These are phyloP conservation scores for Fringilla coelebs DNA, from an alignment of 2,797 vertebrate species.

Conservation along the genomic window DNA sequence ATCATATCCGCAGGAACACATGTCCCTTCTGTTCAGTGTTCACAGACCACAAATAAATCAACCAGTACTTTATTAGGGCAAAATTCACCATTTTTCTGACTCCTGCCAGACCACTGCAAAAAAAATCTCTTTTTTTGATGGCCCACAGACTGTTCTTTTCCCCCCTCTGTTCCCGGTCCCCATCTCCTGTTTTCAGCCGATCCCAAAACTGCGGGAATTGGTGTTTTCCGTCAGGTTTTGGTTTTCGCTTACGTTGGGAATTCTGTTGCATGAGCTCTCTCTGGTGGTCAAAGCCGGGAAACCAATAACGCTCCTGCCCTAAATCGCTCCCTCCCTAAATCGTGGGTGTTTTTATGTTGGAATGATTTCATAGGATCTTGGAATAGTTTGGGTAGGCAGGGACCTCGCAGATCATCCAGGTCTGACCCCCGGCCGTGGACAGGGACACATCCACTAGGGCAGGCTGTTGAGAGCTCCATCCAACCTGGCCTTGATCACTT, in stretches of 20 bases:
- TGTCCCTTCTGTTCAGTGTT: background rate
- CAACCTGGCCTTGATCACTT: background rate
- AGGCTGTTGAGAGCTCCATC: background rate
- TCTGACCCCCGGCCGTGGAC: background rate
- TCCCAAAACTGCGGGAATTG: background rate
- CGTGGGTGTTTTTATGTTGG: background rate
- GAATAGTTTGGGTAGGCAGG: background rate
- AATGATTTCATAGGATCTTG: background rate
- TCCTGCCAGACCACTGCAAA: background rate
- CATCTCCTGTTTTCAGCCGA: background rate
- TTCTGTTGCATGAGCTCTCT: background rate
- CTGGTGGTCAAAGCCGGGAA: background rate
- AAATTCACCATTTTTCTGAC: background rate
- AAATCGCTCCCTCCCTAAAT: background rate
- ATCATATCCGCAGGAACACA: background rate
- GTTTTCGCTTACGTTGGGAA: background rate
- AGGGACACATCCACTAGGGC: background rate
- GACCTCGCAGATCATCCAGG: background rate
- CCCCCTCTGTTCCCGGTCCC: rapidly evolving
- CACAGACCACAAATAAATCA: background rate
- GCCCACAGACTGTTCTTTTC: background rate
- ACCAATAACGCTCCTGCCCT: rapidly evolving
- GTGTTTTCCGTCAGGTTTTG: background rate
- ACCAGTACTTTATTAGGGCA: background rate
- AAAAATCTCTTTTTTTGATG: background rate